A percentile compares a stretch with the other conserved stretches of the same genome.
Evolutionary conservation across 2,888 invertebrate genomes (phyloP).

Genomic region (Encarsia formosa): DNA sequence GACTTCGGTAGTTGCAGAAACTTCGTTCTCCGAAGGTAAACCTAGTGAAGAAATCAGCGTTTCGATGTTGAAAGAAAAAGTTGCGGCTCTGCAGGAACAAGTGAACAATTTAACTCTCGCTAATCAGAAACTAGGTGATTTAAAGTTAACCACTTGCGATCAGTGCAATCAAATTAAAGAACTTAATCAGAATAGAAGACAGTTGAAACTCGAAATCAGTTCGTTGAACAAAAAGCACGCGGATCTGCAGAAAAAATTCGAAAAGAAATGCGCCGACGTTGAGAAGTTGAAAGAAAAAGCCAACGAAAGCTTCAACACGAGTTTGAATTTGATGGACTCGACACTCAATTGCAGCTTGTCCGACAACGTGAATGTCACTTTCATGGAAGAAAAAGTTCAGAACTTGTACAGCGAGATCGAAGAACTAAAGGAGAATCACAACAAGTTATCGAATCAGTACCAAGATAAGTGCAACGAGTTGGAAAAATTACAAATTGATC

Average conservation of each 20-base stretch:
- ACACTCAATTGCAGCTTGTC: conserved; percentile 33
- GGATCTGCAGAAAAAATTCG: conserved; percentile 38
- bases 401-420: conserved; percentile 37
- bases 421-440: conserved; percentile 35
- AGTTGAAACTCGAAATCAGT: conserved; percentile 37
- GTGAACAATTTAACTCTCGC: conserved; percentile 31
- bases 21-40: not conserved
- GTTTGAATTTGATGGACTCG: conserved; percentile 28
- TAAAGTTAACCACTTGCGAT: conserved; percentile 37
- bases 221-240: conserved; percentile 33
- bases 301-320: conserved; percentile 34
- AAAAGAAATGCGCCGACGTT: conserved; percentile 35
- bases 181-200: conserved; percentile 35
- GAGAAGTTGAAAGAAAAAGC: conserved; percentile 38
- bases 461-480: conserved; percentile 38
- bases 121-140: conserved; percentile 38
- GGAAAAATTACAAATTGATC: conserved; percentile 33
- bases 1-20: conserved; percentile 18
- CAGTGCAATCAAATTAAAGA: conserved; percentile 38
- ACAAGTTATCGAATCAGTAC: conserved; percentile 33
- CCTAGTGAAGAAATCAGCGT: conserved; percentile 1
- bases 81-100: conserved; percentile 31
- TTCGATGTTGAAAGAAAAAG: conserved; percentile 21
- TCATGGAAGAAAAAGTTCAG: conserved; percentile 40
- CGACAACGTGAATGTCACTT: conserved; percentile 36